Base-by-base conservation (phyloP, 2,113 vertebrate species). In the Hippotragus niger region DNA sequence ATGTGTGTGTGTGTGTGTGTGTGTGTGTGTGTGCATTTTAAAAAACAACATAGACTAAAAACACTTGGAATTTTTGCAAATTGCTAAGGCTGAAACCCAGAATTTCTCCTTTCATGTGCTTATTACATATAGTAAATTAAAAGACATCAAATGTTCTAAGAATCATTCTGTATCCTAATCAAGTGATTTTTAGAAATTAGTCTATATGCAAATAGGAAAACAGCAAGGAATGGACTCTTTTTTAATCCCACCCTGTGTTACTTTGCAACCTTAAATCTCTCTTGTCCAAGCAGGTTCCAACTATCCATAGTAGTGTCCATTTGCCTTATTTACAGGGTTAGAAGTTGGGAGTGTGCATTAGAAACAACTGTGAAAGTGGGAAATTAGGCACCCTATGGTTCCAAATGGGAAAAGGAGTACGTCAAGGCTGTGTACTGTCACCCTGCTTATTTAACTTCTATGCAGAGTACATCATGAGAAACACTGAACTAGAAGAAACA, bases 31-130 rank as follows among this genome's bases (percentile, higher is more conserved):
- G 7, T 40, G 67, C 11, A 17, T 76, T 78, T 78, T 58, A 62
- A 76, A 50, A 90, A 93, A 17, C 0, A 89, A 21, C 8, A 15
- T 31, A 97, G 33, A 27, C 47, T 25, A 29, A 96, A 96, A 93
- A 85, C 76, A 90, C 60, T 25, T 82, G 80, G 96, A 74, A 4
- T 23, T 88, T 76, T 91, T 86, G 50, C 29, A 91, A 87, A 80
- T 31, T 98, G 12, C n/a, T 40, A 36, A 93, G 27, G 36, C 1
- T 45, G 0, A 89, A 96, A 62, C 19, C 36, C 60, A 88, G 1
- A 0, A 2, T 57, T 45, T 87, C 78, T 91, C 58, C 43, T 90
- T 71, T 76, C 81, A 6, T 33, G 14, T 33, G 2, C 27, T 60
- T 96, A 87, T n/a, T 52, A 47, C 3, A 93, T 74, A 33, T 0